Conservation (phyloP, 2,797 vertebrate genomes). For the Acanthurus leucopareius region DNA sequence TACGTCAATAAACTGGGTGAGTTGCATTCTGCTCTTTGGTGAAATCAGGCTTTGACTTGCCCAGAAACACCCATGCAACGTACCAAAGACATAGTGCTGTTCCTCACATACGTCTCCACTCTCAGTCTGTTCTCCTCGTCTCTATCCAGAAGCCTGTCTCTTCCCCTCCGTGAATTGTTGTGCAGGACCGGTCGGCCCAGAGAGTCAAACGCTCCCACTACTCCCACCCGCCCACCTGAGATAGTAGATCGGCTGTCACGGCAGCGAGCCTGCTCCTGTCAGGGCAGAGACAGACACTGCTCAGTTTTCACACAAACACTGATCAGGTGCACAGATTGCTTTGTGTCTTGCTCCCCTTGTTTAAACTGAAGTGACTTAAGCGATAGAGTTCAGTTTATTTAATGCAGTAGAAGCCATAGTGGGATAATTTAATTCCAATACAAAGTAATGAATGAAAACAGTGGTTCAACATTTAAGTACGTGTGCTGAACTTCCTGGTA, state of each 20-base stretch:
- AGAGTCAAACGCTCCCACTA: slow-evolving; percentile 79
- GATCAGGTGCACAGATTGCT: background rate
- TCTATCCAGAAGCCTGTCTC: slow-evolving; percentile 62
- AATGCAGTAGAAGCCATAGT: background rate
- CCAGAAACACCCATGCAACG: slow-evolving; percentile 40
- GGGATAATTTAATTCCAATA: background rate
- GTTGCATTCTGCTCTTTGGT: slow-evolving; percentile 37
- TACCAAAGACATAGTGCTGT: slow-evolving; percentile 78
- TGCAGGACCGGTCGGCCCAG: slow-evolving; percentile 82
- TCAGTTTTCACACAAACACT: slow-evolving; percentile 13
- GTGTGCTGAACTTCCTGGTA: background rate
- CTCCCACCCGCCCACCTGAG: slow-evolving; percentile 86
- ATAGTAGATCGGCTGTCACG: slow-evolving; percentile 91
- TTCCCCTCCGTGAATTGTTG: slow-evolving; percentile 79
- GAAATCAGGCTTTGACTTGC: slow-evolving; percentile 53
- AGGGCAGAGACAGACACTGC: slow-evolving; percentile 4
- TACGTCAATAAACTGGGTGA: slow-evolving; percentile 26
- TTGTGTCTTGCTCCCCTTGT: background rate
- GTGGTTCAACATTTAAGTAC: background rate
- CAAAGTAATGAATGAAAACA: background rate
- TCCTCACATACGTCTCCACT: slow-evolving; percentile 80
- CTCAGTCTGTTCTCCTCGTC: slow-evolving; percentile 67
- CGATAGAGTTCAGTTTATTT: background rate
- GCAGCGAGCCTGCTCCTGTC: slow-evolving; percentile 79
- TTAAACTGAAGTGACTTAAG: background rate